These are phyloP conservation scores for Cygnus olor DNA, from an alignment of 2,797 vertebrate genomes.

Conservation along the genomic window DNA sequence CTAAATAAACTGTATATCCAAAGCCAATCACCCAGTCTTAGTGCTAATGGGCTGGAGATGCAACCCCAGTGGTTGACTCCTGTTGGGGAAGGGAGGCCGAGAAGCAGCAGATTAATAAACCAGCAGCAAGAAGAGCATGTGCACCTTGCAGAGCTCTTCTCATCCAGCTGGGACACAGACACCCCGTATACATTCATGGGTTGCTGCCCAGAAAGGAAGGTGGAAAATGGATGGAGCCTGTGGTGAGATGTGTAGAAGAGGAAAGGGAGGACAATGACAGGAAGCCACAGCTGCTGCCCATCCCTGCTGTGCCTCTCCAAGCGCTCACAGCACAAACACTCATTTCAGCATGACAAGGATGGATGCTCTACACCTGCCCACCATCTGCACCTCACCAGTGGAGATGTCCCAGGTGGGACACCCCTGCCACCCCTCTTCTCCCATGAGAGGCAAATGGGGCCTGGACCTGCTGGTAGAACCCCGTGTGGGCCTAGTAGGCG, in stretches of 20 bases:
- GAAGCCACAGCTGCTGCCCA: background rate
- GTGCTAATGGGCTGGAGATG: background rate
- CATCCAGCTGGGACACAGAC: fast-evolving
- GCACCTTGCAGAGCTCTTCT: background rate
- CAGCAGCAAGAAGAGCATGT: background rate
- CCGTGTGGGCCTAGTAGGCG: background rate
- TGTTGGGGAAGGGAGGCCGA: background rate
- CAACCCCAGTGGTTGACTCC: background rate
- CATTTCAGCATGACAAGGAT: fast-evolving
- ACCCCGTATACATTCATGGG: fast-evolving
- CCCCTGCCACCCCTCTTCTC: background rate
- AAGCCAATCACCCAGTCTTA: background rate
- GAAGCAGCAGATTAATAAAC: background rate
- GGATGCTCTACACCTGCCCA: background rate
- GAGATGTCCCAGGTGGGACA: background rate
- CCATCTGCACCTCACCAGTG: too few relatives aligned
- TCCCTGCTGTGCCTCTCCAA: background rate
- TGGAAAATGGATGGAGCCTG: background rate
- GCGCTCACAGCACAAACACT: fast-evolving
- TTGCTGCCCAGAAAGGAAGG: background rate
- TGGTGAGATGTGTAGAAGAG: background rate
- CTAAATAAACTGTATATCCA: background rate
- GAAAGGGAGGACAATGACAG: background rate
- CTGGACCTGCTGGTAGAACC: background rate
- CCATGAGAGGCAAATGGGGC: fast-evolving